Evolutionary conservation across 1,140 invertebrate genomes (phyloP), one percentile per base, ranked within the genome.

Genomic region (Dufourea novaeangliae): DNA sequence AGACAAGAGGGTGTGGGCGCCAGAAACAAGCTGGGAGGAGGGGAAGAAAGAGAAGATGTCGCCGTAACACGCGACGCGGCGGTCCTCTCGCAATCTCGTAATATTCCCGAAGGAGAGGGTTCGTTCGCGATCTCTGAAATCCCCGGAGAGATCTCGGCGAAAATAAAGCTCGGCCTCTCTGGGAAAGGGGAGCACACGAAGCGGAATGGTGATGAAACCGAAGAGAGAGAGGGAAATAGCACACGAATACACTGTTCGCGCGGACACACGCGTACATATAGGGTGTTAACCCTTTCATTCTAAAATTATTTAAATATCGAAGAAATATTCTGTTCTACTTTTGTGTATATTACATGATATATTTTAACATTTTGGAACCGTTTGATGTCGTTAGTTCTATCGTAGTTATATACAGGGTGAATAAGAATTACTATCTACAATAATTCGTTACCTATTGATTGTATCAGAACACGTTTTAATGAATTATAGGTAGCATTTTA

Each of bases 81-180:
- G 57, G n/a, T 62, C 87, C 85, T 80, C 87, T 87, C 86, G 90
- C 88, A 91, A 92, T 92, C 88, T 90, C 89, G 86, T 91, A 89
- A 92, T 91, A 90, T 89, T 87, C 90, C 85, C 82, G 71, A 61
- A 69, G 86, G 84, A 84, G 86, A 82, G 87, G 80, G 84, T n/a
- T n/a, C n/a, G n/a, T n/a, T n/a, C 87, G 86, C 87, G 88, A 89
- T 89, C 86, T 79, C 84, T 83, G 83, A 89, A 90, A 90, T 91
- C 90, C 88, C 88, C 41, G n/a, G 88, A 87, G 88, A 87, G 90
- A 89, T 90, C 88, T 89, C 86, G 85, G 85, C 79, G 87, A 87
- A n/a, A 89, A 90, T 88, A 86, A 91, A 86, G 86, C 82, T 89
- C 78, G 57, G 72, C 73, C 54, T n/a, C n/a, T n/a, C 67, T 34